Percentiles rank a stretch among this genome's conserved stretches.
Evolutionary conservation across 2,113 vertebrate genomes (phyloP).

Genomic region (Paralichthys olivaceus): DNA sequence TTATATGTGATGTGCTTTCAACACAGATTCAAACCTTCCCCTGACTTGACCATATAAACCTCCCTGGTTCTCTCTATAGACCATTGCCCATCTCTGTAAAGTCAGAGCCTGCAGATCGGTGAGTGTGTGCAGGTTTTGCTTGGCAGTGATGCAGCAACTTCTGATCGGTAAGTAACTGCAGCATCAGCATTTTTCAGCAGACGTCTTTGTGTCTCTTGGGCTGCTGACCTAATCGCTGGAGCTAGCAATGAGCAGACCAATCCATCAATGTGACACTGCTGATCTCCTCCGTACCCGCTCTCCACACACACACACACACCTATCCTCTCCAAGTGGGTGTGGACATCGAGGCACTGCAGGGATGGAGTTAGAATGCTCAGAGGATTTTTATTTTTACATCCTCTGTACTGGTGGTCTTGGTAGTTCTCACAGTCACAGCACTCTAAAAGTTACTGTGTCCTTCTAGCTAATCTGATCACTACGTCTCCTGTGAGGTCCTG

Average conservation of each 20-base stretch:
- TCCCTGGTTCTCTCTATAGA: conserved; percentile 12
- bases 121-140: conserved; percentile 26
- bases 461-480: conserved; percentile 49
- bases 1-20: conserved; percentile 29
- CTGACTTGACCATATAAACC: conserved; percentile 41
- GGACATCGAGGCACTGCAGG: conserved; percentile 12
- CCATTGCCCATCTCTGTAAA: conserved; percentile 39
- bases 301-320: conserved; percentile 8
- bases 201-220: conserved; percentile 69
- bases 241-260: conserved; percentile 71
- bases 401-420: not conserved
- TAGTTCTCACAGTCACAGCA: conserved; percentile 12
- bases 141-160: conserved; percentile 72
- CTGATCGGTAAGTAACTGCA: conserved; percentile 65
- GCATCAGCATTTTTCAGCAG: conserved; percentile 74
- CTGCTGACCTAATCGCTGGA: conserved; percentile 74
- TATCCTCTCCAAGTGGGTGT: not conserved
- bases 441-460: conserved; percentile 38
- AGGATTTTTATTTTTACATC: not conserved
- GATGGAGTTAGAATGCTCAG: conserved; percentile 5
- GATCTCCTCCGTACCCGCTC: conserved; percentile 28
- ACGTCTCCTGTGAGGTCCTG: conserved; percentile 49
- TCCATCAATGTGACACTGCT: conserved; percentile 77
- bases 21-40: not conserved
- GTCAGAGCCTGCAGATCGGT: conserved; percentile 38